These are phyloP conservation scores for Drosophila littoralis DNA, from an alignment of 1,140 invertebrate species.

Conservation along the genomic window DNA sequence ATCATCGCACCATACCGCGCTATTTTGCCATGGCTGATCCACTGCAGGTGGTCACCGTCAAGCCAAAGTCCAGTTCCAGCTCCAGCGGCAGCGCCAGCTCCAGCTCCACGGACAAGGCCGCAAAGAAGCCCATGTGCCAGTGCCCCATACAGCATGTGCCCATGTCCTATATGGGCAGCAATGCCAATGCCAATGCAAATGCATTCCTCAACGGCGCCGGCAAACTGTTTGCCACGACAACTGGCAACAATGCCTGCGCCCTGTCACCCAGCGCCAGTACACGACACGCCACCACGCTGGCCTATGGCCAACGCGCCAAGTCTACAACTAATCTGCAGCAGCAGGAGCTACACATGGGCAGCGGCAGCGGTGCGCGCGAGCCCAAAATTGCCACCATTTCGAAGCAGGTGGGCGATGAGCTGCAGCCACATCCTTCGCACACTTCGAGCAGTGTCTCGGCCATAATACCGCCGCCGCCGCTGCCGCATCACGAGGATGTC, in stretches of 20 bases:
- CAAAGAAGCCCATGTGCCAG: constrained; percentile 83
- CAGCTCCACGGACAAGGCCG: constrained; percentile 38
- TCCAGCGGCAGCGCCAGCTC: constrained; percentile 34
- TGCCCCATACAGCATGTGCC: constrained; percentile 84
- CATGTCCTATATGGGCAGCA: constrained; percentile 84
- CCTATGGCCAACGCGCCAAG: constrained; percentile 65
- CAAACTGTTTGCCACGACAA: constrained; percentile 55
- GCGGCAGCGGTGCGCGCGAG: constrained; percentile 52
- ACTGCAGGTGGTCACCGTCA: constrained; percentile 57
- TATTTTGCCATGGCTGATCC: constrained; percentile 82
- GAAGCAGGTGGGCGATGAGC: constrained; percentile 79
- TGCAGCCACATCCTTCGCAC: constrained; percentile 44
- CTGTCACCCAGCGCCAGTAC: constrained; percentile 45
- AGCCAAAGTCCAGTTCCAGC: constrained; percentile 53
- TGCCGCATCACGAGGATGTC: constrained; percentile 74
- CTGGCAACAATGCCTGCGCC: constrained; percentile 51
- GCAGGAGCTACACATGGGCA: constrained; percentile 45
- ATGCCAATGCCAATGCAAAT: constrained; percentile 72
- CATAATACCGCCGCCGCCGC: constrained; percentile 63
- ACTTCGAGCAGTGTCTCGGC: constrained; percentile 46
- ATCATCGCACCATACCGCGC: constrained; percentile 84
- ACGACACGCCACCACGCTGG: constrained; percentile 53
- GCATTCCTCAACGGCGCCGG: constrained; percentile 67
- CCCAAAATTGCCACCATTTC: constrained; percentile 81
- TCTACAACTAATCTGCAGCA: constrained; percentile 68